These are phyloP conservation scores for Bucorvus abyssinicus DNA, from an alignment of 2,797 vertebrate species.

Conservation along the genomic window DNA sequence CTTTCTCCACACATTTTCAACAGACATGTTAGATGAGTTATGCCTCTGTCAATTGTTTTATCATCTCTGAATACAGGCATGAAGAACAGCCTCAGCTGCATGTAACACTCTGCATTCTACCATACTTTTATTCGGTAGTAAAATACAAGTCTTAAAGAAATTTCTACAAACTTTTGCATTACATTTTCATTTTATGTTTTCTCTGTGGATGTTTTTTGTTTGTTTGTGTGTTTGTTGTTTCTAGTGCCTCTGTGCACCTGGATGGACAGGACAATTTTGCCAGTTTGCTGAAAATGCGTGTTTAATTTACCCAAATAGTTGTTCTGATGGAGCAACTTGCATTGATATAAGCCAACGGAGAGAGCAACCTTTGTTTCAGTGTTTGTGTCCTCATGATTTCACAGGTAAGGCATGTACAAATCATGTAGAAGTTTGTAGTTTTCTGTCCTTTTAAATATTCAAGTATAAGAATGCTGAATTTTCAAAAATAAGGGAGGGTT, in stretches of 20 bases:
- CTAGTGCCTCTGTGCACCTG: slow-evolving; percentile 80
- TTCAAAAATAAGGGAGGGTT: background rate
- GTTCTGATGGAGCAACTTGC: slow-evolving; percentile 77
- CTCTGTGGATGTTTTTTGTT: background rate
- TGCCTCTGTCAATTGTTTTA: background rate
- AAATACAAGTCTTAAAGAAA: background rate
- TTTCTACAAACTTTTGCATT: background rate
- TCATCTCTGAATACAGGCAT: background rate
- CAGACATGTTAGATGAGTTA: background rate
- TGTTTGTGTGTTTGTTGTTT: background rate
- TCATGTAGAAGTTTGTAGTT: background rate
- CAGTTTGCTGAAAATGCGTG: slow-evolving; percentile 79
- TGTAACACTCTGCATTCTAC: background rate
- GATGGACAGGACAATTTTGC: slow-evolving; percentile 80
- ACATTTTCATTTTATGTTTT: background rate
- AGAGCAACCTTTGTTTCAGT: slow-evolving; percentile 70
- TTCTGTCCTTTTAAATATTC: background rate
- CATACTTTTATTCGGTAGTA: background rate
- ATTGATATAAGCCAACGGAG: slow-evolving; percentile 71
- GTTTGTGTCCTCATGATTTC: slow-evolving; percentile 74
- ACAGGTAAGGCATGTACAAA: slow-evolving; percentile 71
- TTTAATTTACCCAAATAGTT: slow-evolving; percentile 74
- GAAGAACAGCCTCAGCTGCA: background rate
- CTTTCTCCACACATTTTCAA: background rate
- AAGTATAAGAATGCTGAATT: background rate